Evolutionary conservation across 2,888 invertebrate species (phyloP).

Genomic region (Pseudanteris insignis): DNA sequence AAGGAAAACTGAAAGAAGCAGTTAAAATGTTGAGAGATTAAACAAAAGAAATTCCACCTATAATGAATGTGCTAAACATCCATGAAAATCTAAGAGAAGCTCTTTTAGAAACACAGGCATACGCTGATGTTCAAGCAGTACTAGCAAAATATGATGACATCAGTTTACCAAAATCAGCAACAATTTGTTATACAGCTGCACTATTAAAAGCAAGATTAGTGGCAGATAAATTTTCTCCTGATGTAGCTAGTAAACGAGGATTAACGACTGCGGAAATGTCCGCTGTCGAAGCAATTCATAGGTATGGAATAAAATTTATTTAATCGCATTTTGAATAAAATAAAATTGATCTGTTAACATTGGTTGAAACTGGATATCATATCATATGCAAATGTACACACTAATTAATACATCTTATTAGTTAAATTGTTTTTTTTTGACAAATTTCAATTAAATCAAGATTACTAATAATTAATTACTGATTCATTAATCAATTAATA

Average conservation of each 20-base stretch:
- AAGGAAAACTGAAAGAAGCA: conserved; percentile 94
- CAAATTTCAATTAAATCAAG: no score
- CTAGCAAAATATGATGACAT: conserved; percentile 94
- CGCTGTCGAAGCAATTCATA: conserved; percentile 92
- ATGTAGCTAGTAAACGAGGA: conserved; percentile 84
- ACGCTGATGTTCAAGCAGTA: conserved; percentile 94
- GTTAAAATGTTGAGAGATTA: conserved; percentile 96
- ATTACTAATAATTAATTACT: no score
- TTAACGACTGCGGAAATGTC: conserved; percentile 88
- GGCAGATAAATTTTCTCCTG: conserved; percentile 89
- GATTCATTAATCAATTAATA: no score
- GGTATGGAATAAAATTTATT: conserved; percentile 65
- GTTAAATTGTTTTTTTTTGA: neutral
- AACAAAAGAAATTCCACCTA: conserved; percentile 95
- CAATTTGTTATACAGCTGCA: conserved; percentile 94
- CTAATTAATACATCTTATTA: no score
- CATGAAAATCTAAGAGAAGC: conserved; percentile 97
- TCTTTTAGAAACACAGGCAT: conserved; percentile 93
- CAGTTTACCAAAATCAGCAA: conserved; percentile 91
- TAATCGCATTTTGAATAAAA: no score
- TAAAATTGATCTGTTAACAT: no score
- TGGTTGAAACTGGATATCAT: no score
- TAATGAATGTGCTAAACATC: conserved; percentile 91
- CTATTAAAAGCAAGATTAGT: conserved; percentile 90
- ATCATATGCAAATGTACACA: no score